Evolutionary conservation across 2,797 vertebrate species (phyloP).

Genomic region (Hippocampus kuda): DNA sequence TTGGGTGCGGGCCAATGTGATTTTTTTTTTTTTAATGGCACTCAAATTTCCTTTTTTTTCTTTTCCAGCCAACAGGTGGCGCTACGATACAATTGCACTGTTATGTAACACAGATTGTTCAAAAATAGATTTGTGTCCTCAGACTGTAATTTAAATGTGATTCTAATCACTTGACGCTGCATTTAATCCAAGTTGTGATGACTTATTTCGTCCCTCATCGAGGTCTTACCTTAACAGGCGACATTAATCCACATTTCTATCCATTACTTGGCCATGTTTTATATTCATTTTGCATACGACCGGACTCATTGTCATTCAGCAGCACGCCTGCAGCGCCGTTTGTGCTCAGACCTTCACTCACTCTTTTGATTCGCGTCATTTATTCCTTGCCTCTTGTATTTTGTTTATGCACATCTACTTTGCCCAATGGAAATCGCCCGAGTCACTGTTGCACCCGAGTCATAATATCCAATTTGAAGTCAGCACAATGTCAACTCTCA

Average conservation of each 20-base stretch:
- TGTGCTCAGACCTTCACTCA: constrained; percentile 16
- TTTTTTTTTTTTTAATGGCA: constrained; percentile 6
- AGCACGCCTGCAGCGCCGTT: constrained; percentile 5
- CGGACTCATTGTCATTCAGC: neutral
- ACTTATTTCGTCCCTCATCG: constrained; percentile 21
- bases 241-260: constrained; percentile 1
- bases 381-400: neutral
- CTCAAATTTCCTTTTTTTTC: neutral
- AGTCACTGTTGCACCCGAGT: neutral
- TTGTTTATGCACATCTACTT: neutral
- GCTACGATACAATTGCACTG: constrained; percentile 9
- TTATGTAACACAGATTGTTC: neutral
- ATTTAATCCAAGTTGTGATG: constrained; percentile 18
- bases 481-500: neutral
- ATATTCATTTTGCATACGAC: neutral
- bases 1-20: neutral
- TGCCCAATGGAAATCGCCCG: neutral
- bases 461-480: neutral
- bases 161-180: neutral
- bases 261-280: neutral
- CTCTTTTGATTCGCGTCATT: constrained; percentile 20
- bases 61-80: constrained; percentile 36
- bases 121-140: constrained; percentile 25
- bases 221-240: neutral
- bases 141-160: neutral